phyloP scores from a whole-genome alignment of 2,113 vertebrate species.

The Atlantisia rogersi region DNA sequence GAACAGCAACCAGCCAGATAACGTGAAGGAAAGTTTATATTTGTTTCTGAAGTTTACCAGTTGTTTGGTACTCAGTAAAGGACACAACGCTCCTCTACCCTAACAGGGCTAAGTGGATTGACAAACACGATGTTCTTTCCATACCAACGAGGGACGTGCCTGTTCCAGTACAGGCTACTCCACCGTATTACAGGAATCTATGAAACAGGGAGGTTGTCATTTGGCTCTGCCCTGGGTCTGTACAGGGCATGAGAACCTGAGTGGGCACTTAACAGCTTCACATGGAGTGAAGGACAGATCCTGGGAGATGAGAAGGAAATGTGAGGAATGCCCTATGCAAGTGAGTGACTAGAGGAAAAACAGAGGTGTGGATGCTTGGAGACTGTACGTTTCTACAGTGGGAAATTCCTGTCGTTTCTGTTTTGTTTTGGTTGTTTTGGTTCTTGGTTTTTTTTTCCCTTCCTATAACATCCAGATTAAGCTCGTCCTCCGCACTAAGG shows the following conservation, averaged over 20 bases:
- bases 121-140: background rate
- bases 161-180: background rate
- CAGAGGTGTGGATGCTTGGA: background rate
- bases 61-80: background rate
- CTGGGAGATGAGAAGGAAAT: background rate
- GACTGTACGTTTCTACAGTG: background rate
- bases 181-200: background rate
- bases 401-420: background rate
- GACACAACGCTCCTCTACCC: background rate
- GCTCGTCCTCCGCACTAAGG: background rate
- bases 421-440: too few species aligned
- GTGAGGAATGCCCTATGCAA: fast-evolving
- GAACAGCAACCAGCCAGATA: too few species aligned
- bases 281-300: too few species aligned
- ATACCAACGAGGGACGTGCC: background rate
- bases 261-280: fast-evolving
- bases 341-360: background rate
- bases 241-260: background rate
- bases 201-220: background rate
- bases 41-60: background rate
- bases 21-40: background rate
- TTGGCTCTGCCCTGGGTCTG: background rate
- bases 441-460: background rate
- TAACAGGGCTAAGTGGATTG: background rate
- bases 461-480: fast-evolving